These are phyloP conservation scores for Stegostoma tigrinum DNA, from an alignment of 2,113 vertebrate species.

Conservation along the genomic window DNA sequence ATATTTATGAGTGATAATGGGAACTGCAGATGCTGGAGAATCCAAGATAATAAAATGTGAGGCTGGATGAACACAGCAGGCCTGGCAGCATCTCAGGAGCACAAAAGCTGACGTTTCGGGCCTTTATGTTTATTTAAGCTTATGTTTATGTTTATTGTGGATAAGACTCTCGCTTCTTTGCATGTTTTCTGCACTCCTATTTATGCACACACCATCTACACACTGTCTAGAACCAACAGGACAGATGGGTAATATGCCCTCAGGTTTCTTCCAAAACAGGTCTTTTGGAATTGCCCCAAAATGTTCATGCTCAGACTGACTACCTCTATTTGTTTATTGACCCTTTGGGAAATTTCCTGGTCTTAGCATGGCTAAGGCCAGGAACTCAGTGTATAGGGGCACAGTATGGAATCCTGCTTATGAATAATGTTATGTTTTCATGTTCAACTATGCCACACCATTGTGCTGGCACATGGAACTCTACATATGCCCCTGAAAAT, in stretches of 20 bases:
- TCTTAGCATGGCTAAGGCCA: no score
- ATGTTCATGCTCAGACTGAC: background rate
- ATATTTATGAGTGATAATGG: no score
- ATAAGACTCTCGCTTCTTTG: background rate
- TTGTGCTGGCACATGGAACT: background rate
- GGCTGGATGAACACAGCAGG: no score
- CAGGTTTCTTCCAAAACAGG: background rate
- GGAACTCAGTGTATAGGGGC: background rate
- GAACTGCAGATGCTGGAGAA: no score
- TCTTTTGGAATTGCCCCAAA: background rate
- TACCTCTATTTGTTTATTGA: no score
- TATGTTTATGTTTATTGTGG: background rate
- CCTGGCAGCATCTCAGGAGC: no score
- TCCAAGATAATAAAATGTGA: no score
- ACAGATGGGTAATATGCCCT: no score
- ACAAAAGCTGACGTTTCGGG: no score
- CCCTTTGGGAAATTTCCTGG: background rate
- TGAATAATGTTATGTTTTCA: background rate
- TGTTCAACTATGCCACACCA: background rate
- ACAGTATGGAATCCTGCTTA: background rate
- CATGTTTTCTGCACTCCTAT: background rate
- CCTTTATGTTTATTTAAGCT: no score
- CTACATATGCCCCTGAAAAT: background rate
- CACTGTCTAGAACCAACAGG: background rate
- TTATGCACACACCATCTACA: no score